Evolutionary conservation across 2,797 vertebrate genomes (phyloP).

Genomic region (Eremophila alpestris): DNA sequence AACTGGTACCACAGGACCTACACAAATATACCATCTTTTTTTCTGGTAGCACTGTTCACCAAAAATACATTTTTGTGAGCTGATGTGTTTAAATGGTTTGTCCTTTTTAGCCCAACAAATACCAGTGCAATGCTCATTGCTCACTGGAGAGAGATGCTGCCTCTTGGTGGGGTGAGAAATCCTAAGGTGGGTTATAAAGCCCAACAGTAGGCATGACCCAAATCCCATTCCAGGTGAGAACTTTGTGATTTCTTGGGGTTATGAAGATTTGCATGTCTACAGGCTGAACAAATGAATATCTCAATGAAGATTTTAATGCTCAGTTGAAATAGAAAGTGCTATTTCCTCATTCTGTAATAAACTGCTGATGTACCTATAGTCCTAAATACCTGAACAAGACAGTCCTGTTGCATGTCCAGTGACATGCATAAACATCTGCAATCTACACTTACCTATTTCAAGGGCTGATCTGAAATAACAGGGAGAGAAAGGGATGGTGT

Average conservation of each 20-base stretch:
- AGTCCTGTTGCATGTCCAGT: background rate
- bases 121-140: background rate
- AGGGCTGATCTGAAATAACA: background rate
- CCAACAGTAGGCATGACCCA: background rate
- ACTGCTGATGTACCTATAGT: background rate
- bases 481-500: background rate
- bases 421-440: background rate
- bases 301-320: background rate
- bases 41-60: background rate
- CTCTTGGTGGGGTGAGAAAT: background rate
- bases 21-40: background rate
- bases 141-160: background rate
- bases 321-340: background rate
- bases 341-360: background rate
- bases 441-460: background rate
- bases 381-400: background rate
- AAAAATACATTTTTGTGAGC: background rate
- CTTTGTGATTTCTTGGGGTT: background rate
- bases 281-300: background rate
- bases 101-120: background rate
- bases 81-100: background rate
- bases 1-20: background rate
- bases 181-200: background rate
- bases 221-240: background rate
- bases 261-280: background rate